Evolutionary conservation across 35 echinoderm and acorn worm genomes (phyloP), one percentile per base, ranked within the genome.

Genomic region (Eucidaris tribuloides): DNA sequence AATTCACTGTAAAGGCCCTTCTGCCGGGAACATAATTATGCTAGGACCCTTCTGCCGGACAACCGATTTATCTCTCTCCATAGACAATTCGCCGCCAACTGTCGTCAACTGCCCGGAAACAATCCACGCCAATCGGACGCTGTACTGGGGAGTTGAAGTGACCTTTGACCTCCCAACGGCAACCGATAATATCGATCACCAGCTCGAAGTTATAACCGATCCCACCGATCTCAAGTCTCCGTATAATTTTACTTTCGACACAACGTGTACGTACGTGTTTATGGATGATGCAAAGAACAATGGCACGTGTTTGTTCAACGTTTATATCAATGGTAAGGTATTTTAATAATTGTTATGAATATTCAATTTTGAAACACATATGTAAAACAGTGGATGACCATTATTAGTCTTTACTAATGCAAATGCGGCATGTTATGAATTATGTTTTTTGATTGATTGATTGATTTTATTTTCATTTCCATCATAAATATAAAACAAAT

Each of bases 111-210:
- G 68, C 37, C 68, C 68, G 37, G 20, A 7, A 9, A 35, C 68
- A 0, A 35, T 74, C 7, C 22, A 35, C 68, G 68, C 68, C 68
- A 6, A 74, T 25, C 38, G 68, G 34, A 74, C 68, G 24, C 28
- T 42, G 68, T 25, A 74, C 68, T 74, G 68, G 68, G 68, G 68
- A 19, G 68, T 74, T 0, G 68, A 74, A 44, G 68, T 74, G 14
- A 74, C 35, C 24, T 74, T 74, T 44, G 2, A 22, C 29, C 11
- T 17, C 29, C 68, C 68, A 44, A 74, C 68, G n/a, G 68, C 68
- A 17, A 41, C 68, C 2, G 68, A 74, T 40, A 74, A 44, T 20
- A 42, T 74, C 41, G 68, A 74, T 4, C 35, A 38, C 35, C 38
- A 33, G 34, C 68, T 74, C 6, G 35, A 41, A 22, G n/a, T 18